phyloP scores from a whole-genome alignment of 2,113 vertebrate species.

The Morone saxatilis region DNA sequence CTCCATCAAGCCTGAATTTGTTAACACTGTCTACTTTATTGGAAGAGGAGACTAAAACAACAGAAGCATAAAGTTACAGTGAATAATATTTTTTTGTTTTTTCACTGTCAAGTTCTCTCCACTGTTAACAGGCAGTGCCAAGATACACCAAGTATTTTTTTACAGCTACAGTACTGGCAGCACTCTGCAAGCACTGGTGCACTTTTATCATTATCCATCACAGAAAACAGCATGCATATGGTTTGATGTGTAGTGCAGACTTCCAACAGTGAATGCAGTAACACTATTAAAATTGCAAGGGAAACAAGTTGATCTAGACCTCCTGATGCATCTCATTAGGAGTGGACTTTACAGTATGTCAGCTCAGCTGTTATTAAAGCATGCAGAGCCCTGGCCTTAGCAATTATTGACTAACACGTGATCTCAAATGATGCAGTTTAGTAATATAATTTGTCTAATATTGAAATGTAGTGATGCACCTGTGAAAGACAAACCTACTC shows the following conservation, averaged over 20 bases:
- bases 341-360: neutral
- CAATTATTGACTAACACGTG: neutral
- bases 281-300: neutral
- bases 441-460: neutral
- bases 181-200: constrained; percentile 11
- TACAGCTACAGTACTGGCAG: neutral
- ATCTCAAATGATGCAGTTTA: neutral
- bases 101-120: neutral
- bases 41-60: neutral
- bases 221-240: neutral
- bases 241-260: constrained; percentile 29
- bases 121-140: neutral
- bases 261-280: constrained; percentile 5
- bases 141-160: neutral
- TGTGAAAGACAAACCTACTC: neutral
- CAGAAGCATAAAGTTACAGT: neutral
- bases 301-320: constrained; percentile 5
- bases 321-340: neutral
- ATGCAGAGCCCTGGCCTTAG: neutral
- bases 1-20: neutral
- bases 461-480: neutral
- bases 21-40: neutral
- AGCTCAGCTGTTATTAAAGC: neutral
- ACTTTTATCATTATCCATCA: constrained; percentile 28
- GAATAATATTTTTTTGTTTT: neutral